Evolutionary conservation across 2,113 vertebrate genomes (phyloP), one percentile per base, ranked within the genome.

Genomic region (Colaptes auratus): DNA sequence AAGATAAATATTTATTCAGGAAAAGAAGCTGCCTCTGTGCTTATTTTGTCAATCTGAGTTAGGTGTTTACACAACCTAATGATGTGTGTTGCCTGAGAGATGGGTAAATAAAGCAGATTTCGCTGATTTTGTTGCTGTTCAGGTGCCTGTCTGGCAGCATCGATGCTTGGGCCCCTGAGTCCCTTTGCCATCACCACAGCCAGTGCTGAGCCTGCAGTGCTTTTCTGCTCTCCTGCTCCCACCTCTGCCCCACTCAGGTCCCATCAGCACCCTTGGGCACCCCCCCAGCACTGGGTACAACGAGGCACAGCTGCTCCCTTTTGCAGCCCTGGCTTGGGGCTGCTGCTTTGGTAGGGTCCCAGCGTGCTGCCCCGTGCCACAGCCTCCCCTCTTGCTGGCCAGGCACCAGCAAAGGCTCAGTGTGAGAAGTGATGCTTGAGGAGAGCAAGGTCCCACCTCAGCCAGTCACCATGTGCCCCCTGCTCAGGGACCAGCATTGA

Each of bases 11-110:
- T 84, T 93, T 86, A 52, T 58, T 55, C 73, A 33, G 33, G 93
- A 65, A 92, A 86, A 89, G 39, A 78, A 83, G 35, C 80, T 65
- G 53, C 76, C 77, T 90, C 85, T 12, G 48, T 69, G 82, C 93
- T 95, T 95, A 59, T 95, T 95, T 92, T 90, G 73, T 59, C 85
- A 89, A 31, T 65, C 79, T 48, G 56, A 33, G 8, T 63, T 73
- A 61, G 58, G 53, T 96, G 89, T 97, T 97, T 96, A 91, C 86
- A 95, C 93, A 93, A 90, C 93, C 83, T 95, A 95, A 95, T 96
- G 61, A 81, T 30, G 69, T 76, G 82, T 64, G 89, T 81, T 92
- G 88, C 89, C 88, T 79, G 75, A 87, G 90, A 84, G 88, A 79
- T 73, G 91, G 93, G 93, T 77, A 92, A 95, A 95, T 42, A 75